Evolutionary conservation across 2,113 vertebrate genomes (phyloP).

Genomic region (Craseonycteris thonglongyai): DNA sequence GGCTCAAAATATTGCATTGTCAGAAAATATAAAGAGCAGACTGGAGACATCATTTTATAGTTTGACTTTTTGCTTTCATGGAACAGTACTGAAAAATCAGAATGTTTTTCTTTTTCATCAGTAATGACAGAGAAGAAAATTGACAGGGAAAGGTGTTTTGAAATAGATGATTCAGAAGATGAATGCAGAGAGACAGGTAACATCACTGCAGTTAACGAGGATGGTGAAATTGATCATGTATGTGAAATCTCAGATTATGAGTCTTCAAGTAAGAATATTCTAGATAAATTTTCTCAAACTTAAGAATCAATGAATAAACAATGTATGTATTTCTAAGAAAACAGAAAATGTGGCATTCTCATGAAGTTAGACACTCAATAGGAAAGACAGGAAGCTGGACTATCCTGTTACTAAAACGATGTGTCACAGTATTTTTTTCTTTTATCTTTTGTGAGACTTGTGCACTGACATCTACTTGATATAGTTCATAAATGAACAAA

Average conservation of each 20-base stretch:
- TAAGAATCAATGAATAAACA: background rate
- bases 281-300: background rate
- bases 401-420: background rate
- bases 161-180: background rate
- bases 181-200: background rate
- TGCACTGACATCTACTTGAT: background rate
- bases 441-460: background rate
- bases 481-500: background rate
- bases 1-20: background rate
- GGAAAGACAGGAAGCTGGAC: background rate
- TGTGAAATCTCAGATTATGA: no score
- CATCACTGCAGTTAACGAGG: background rate
- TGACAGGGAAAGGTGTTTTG: background rate
- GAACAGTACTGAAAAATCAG: background rate
- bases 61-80: background rate
- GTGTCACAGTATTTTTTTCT: background rate
- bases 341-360: background rate
- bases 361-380: background rate
- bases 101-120: background rate
- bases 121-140: background rate
- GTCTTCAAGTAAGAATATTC: no score
- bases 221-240: background rate
- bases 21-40: background rate
- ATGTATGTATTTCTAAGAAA: background rate
- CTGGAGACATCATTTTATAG: background rate